Evolutionary conservation across 1,140 invertebrate genomes (phyloP), one percentile per base, ranked within the genome.

Genomic region (Aphelinus atriplicis): DNA sequence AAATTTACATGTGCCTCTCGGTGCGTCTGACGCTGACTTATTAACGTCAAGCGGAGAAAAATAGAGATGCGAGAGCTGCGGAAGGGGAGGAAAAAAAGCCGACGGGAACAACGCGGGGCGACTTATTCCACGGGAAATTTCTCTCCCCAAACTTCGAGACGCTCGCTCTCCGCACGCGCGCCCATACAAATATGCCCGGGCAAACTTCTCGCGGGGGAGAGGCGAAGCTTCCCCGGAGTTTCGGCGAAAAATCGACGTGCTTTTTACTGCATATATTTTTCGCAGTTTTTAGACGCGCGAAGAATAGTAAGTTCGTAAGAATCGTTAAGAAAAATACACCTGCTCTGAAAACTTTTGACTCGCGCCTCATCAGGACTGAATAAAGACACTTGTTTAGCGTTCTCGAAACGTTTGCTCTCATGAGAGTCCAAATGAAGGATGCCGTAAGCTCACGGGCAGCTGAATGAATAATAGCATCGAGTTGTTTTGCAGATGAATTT

Each of bases 11-110:
- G 7, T 53, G 60, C 56, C 10, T 60, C 64, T 55, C 73, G 26
- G 67, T 73, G 61, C 47, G 26, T 10, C 65, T 76, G 76, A 78
- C 77, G 61, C 69, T 76, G 67, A 80, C 68, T 73, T 79, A 80
- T 80, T 78, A 71, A 57, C 45, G 68, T 47, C 63, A n/a, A 51
- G 57, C 64, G 47, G 4, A 58, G 57, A 43, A 58, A 58, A 64
- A 56, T 55, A 50, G 60, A 10, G 45, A 9, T 51, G 61, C n/a
- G 9, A 47, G 67, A 26, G 42, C 57, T 43, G 55, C 61, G 55
- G 63, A 7, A 7, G 47, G 42, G 51, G 56, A 45, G 26, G 26
- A 26, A 26, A 26, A 26, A 26, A 26, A 26, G 26, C 26, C 26
- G 26, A 26, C 26, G 26, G 26, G 68, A 26, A 46, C 57, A 43